Percentiles rank a stretch among this genome's conserved stretches.
These are phyloP conservation scores for Poeciliopsis turrubarensis DNA, from an alignment of 2,113 vertebrate species.

Conservation along the genomic window DNA sequence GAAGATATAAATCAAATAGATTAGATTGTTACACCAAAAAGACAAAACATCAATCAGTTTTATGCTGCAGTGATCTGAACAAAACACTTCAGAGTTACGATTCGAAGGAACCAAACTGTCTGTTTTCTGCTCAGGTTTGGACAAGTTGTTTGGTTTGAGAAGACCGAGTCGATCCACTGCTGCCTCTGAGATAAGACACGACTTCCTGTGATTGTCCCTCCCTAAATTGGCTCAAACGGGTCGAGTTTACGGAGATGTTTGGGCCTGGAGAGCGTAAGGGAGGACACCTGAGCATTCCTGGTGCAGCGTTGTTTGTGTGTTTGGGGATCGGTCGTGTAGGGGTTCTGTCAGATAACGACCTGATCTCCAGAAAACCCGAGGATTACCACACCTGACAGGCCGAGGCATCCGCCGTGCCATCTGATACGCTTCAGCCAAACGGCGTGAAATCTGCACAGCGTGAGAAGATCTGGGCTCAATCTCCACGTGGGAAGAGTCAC, in stretches of 20 bases:
- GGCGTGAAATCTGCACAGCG: constrained; percentile 42
- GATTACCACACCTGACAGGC: not conserved
- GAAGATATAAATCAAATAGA: not conserved
- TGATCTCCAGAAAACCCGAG: constrained; percentile 23
- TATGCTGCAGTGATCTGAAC: not conserved
- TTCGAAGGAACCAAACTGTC: not conserved
- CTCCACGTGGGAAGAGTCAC: constrained; percentile 65
- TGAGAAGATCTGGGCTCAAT: constrained; percentile 54
- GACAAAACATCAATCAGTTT: not conserved
- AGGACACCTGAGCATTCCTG: constrained; percentile 4
- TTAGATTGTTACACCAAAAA: not conserved
- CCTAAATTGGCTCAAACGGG: constrained; percentile 6
- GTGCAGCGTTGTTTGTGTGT: constrained; percentile 43
- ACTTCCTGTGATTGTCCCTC: constrained; percentile 19
- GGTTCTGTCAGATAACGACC: constrained; percentile 48
- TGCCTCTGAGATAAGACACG: constrained; percentile 55
- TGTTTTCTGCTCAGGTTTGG: not conserved
- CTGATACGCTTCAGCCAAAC: constrained; percentile 42
- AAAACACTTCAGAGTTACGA: not conserved
- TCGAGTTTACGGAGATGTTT: not conserved
- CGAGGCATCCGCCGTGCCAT: constrained; percentile 38
- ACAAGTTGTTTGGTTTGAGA: not conserved
- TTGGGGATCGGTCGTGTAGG: constrained; percentile 68
- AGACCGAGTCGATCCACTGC: not conserved
- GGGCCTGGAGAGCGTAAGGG: not conserved